A percentile compares a stretch with the other conserved stretches of the same genome.
Evolutionary conservation across 2,797 vertebrate genomes (phyloP).

Genomic region (Rhynchotus rufescens): DNA sequence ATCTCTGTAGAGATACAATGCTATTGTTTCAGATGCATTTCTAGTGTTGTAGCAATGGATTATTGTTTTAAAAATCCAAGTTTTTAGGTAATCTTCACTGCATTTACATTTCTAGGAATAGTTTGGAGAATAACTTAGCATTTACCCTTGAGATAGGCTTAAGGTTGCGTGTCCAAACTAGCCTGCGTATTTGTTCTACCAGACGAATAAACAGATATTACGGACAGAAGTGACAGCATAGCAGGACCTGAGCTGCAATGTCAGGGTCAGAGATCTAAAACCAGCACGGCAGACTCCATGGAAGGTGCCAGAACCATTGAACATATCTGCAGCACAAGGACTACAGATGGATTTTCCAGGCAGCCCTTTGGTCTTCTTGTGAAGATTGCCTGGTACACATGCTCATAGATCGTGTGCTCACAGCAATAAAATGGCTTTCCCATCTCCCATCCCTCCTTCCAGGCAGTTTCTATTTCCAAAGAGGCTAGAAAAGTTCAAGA

Average conservation of each 20-base stretch:
- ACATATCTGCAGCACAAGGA: accelerated
- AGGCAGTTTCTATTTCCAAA: neutral
- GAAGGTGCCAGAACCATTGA: neutral
- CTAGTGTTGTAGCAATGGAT: neutral
- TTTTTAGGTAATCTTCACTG: neutral
- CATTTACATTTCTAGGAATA: neutral
- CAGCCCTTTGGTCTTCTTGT: neutral
- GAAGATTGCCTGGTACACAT: neutral
- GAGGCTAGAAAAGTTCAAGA: neutral
- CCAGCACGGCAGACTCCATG: accelerated
- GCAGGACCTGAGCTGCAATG: neutral
- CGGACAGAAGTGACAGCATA: neutral
- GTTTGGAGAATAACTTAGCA: accelerated
- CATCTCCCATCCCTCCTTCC: neutral
- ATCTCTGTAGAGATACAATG: neutral
- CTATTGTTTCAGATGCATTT: neutral
- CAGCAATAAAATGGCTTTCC: neutral
- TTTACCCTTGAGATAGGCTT: neutral
- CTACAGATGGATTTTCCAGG: neutral
- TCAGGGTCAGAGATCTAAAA: neutral
- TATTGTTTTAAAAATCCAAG: neutral
- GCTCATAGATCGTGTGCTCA: neutral
- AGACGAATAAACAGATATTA: neutral
- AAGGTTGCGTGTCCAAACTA: neutral
- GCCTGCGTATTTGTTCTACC: neutral